Evolutionary conservation across 2,888 invertebrate genomes (phyloP).

Genomic region (Chrysotoxum bicinctum): DNA sequence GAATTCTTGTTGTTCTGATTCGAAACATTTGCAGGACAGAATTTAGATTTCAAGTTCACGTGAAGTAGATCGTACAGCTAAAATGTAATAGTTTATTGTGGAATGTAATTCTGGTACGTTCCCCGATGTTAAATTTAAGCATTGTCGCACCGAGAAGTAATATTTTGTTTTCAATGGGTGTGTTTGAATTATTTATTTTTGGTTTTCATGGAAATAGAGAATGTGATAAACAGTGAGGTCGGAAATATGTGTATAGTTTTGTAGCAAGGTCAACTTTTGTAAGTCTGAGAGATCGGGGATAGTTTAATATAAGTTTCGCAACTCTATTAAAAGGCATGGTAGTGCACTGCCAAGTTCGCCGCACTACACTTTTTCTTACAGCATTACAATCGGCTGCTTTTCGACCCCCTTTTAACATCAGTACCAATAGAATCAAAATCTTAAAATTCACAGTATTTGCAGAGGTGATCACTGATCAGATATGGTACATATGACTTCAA

Average conservation of each 20-base stretch:
- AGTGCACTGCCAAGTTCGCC: no score
- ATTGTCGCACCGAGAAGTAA: not conserved
- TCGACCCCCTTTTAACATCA: no score
- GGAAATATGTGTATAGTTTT: slow-evolving; percentile 44
- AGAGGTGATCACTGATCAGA: no score
- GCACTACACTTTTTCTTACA: no score
- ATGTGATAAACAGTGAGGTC: not conserved
- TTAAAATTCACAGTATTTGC: no score
- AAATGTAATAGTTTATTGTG: not conserved
- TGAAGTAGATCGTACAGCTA: slow-evolving; percentile 12
- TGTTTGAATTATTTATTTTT: slow-evolving; percentile 6
- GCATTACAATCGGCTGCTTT: no score
- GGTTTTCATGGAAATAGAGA: not conserved
- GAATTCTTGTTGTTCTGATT: slow-evolving; percentile 26
- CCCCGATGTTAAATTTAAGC: not conserved
- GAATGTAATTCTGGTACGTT: slow-evolving; percentile 14
- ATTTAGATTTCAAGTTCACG: slow-evolving; percentile 58
- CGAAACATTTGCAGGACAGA: not conserved
- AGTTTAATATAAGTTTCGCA: no score
- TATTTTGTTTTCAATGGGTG: slow-evolving; percentile 5
- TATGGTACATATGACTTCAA: no score
- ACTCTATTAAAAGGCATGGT: no score
- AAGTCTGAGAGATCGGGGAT: no score
- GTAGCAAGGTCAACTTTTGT: slow-evolving; percentile 62
- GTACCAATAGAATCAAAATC: no score